Evolutionary conservation across 2,113 vertebrate species (phyloP).

Genomic region (Chaetops frenatus): DNA sequence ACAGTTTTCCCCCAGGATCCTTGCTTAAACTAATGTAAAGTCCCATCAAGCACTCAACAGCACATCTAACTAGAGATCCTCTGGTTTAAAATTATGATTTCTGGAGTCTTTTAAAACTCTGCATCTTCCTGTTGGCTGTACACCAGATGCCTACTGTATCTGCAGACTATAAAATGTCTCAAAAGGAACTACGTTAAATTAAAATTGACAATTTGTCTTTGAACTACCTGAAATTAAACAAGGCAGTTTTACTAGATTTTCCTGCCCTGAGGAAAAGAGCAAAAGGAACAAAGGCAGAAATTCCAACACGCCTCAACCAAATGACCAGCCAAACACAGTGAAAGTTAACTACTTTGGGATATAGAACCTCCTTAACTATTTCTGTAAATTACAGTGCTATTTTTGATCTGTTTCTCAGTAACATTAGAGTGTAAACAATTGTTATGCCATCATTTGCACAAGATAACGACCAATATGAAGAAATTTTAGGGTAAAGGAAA

Average conservation of each 20-base stretch:
- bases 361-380: not conserved
- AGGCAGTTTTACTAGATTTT: constrained; percentile 66
- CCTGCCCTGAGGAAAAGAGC: constrained; percentile 59
- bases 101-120: not conserved
- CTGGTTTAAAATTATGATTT: not conserved
- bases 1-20: not conserved
- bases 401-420: not conserved
- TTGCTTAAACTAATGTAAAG: not conserved
- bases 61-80: not conserved
- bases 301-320: constrained; percentile 57
- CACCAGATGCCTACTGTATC: constrained; percentile 51
- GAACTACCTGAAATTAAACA: constrained; percentile 62
- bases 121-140: constrained; percentile 53
- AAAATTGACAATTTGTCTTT: constrained; percentile 69
- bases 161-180: constrained; percentile 49
- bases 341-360: constrained; percentile 44
- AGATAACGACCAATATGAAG: not conserved
- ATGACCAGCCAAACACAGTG: constrained; percentile 44
- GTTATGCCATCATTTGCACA: not conserved
- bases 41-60: not conserved
- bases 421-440: not conserved
- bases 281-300: constrained; percentile 66
- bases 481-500: not conserved
- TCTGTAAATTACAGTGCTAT: not conserved
- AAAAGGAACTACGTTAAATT: constrained; percentile 65